Conservation (phyloP, 2,113 vertebrate genomes). For the Rhea pennata region DNA sequence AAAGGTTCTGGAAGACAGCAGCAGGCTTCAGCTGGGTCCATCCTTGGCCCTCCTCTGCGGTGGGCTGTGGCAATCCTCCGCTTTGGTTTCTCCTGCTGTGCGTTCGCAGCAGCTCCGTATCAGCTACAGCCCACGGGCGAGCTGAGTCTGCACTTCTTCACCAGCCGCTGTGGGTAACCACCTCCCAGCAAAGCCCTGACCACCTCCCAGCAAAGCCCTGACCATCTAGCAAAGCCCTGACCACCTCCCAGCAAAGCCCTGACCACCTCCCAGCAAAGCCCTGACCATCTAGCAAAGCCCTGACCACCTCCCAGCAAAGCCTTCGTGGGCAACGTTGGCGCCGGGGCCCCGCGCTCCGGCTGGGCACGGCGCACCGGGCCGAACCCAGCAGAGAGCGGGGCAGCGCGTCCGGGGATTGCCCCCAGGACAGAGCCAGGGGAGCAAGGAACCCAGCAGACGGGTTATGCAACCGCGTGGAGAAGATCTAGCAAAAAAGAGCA, state of each 20-base stretch:
- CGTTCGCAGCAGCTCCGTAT: accelerated
- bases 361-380: accelerated
- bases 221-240: no score
- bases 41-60: neutral
- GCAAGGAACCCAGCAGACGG: accelerated
- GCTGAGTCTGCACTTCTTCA: neutral
- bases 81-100: neutral
- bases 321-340: neutral
- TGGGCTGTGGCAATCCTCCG: accelerated
- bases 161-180: neutral
- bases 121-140: neutral
- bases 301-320: accelerated
- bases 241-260: no score
- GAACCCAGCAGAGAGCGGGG: neutral
- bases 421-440: neutral
- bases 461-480: neutral
- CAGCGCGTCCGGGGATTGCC: neutral
- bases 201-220: no score
- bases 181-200: no score
- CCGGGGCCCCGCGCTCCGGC: accelerated
- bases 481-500: neutral
- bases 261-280: no score
- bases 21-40: neutral
- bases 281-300: no score
- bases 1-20: neutral